Evolutionary conservation across 2,888 invertebrate genomes (phyloP), one percentile per base, ranked within the genome.

Genomic region (Lydus trimaculatus): DNA sequence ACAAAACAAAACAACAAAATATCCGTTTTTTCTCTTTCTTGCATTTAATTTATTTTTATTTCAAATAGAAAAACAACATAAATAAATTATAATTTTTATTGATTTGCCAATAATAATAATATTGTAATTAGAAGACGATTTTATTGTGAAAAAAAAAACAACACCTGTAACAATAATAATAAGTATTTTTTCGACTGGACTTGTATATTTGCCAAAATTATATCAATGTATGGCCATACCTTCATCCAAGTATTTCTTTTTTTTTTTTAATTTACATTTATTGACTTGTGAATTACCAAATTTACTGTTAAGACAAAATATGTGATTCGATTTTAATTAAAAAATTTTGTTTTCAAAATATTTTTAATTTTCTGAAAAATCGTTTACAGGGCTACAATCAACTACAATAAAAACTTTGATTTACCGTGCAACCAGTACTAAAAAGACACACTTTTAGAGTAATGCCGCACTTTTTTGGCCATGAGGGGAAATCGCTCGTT

Each of bases 271-370:
- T 73, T 72, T n/a, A n/a, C n/a, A 67, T 65, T 61, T 77, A 78
- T 77, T 79, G 71, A 78, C 80, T 80, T 80, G 78, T 80, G 78
- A 77, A 73, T 62, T 62, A 62, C 43, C 31, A 72, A 75, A 69
- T 65, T 75, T 75, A 73, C 72, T 81, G 78, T 82, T 81, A 79
- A 79, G 79, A 79, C 79, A 77, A 76, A 80, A 79, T 28, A 81
- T 83, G 82, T 83, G 82, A 82, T 81, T 81, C 78, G 79, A 80
- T 77, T 79, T 76, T 72, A 81, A 82, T 69, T 74, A 74, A 73
- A 73, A 74, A 74, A 74, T 73, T 77, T 76, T 70, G 75, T 76
- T 74, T 75, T 73, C 25, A 56, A 15, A 5, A 28, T 28, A 15
- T 15, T 56, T 56, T 56, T 28, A 25, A n/a, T 56, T 56, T 3